Evolutionary conservation across 1,140 invertebrate genomes (phyloP).

Genomic region (Diorhabda carinulata): DNA sequence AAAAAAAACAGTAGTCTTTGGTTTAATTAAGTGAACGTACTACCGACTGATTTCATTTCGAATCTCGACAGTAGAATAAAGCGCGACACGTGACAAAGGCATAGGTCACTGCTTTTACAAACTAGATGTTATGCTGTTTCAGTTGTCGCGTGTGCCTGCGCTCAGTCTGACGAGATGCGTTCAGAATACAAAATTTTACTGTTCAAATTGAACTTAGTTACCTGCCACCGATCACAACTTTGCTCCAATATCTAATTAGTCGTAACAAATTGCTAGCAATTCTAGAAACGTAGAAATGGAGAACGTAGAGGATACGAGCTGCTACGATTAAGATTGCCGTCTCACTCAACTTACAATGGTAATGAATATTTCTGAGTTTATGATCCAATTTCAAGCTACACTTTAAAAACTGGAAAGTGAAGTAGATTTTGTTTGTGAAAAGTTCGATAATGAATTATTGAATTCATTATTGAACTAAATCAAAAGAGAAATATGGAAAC

Average conservation of each 20-base stretch:
- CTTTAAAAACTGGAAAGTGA: not conserved
- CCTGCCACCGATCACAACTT: constrained; percentile 26
- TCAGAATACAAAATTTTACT: constrained; percentile 28
- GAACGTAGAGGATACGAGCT: constrained; percentile 11
- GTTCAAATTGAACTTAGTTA: constrained; percentile 23
- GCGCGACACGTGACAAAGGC: constrained; percentile 30
- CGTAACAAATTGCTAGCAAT: constrained; percentile 28
- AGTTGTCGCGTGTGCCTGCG: not conserved
- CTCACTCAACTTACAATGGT: constrained; percentile 14
- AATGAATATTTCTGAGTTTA: constrained; percentile 21
- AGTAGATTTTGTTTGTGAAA: too few relatives aligned
- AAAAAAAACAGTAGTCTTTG: constrained; percentile 20
- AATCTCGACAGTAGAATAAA: constrained; percentile 29
- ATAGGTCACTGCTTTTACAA: constrained; percentile 30
- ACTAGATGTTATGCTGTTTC: not conserved
- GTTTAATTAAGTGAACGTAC: constrained; percentile 24
- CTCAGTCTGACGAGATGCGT: constrained; percentile 9
- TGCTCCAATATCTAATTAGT: constrained; percentile 28
- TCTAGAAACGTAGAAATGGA: constrained; percentile 20
- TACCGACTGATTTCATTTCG: constrained; percentile 32
- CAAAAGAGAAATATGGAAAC: too few relatives aligned
- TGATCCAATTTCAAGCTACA: constrained; percentile 9
- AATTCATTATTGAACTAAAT: too few relatives aligned
- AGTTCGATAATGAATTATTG: too few relatives aligned
- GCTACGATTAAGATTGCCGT: constrained; percentile 19